Evolutionary conservation across 2,113 vertebrate genomes (phyloP), one percentile per base, ranked within the genome.

Genomic region (Oreochromis niloticus): DNA sequence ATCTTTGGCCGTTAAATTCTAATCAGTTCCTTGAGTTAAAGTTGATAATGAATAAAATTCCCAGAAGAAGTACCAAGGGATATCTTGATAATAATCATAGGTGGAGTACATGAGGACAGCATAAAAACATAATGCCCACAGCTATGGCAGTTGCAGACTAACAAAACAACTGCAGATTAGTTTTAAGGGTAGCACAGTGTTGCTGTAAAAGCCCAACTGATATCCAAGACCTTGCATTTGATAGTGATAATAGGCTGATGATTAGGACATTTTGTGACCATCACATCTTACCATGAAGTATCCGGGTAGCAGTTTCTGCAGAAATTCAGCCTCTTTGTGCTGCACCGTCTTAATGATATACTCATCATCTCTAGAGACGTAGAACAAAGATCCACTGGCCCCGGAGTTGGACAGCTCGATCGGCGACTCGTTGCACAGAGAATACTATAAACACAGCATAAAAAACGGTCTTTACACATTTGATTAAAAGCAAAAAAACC

Each of bases 311-410:
- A 99, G 96, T 92, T 99, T 99, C 95, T 99, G 98, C 48, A 99
- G 88, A 94, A 99, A 99, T 91, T 99, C 98, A 0, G 98, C 98
- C 91, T 99, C 98, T 94, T 99, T 99, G 96, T 99, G 97, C 91
- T 99, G 98, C 75, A 99, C 98, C 0, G 98, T 99, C 91, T 99
- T 99, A 87, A 99, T 98, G 89, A 99, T 99, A 89, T 98, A 99
- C 82, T 99, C 98, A 1, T 99, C 98, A 3, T 99, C 98, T 0
- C 96, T 96, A 80, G 98, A 98, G 13, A 99, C 96, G 2, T 99
- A 99, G 95, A 99, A 99, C 3, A 99, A 93, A 10, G 98, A 99
- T 1, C 98, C 98, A 2, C 98, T 99, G 84, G 98, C 98, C 1
- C 98, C 98, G 0, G 98, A 97, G 94, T 96, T 99, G 3, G 97